Conservation (phyloP, 2,797 vertebrate genomes). For the Takifugu rubripes region DNA sequence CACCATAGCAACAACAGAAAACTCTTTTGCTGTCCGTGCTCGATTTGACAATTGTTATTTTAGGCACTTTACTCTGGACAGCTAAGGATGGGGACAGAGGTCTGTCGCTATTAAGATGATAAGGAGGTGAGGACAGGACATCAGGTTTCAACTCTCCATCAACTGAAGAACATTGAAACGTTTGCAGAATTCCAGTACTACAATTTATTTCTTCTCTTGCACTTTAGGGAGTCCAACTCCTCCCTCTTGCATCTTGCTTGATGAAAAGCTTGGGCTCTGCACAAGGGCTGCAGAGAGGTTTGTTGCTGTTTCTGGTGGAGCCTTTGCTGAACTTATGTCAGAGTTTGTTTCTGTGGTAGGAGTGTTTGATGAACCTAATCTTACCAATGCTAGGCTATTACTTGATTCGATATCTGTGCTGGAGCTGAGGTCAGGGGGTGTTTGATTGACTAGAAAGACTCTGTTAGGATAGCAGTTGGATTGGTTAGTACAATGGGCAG, state of each 20-base stretch:
- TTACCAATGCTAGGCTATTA: slow-evolving; percentile 35
- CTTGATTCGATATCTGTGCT: slow-evolving; percentile 34
- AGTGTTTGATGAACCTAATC: slow-evolving; percentile 45
- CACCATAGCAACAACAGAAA: slow-evolving; percentile 59
- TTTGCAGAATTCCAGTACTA: slow-evolving; percentile 34
- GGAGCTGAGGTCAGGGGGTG: slow-evolving; percentile 27
- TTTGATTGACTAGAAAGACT: slow-evolving; percentile 30
- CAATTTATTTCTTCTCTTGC: slow-evolving; percentile 30
- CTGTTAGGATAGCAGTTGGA: slow-evolving; percentile 1
- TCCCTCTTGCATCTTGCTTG: slow-evolving; percentile 15
- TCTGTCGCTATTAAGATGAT: slow-evolving; percentile 27
- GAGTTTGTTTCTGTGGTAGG: slow-evolving; percentile 25
- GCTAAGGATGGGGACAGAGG: slow-evolving; percentile 36
- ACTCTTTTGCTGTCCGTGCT: slow-evolving; percentile 57
- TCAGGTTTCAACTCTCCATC: not conserved
- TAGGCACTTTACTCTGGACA: slow-evolving; percentile 19
- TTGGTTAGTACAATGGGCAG: slow-evolving; percentile 2
- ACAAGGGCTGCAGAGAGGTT: slow-evolving; percentile 2
- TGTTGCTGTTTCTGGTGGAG: slow-evolving; percentile 6
- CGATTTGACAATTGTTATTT: slow-evolving; percentile 38
- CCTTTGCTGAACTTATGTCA: slow-evolving; percentile 27
- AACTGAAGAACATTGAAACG: slow-evolving; percentile 5
- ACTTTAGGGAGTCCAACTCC: not conserved
- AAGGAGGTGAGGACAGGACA: slow-evolving; percentile 8
- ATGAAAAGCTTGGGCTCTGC: slow-evolving; percentile 27